Evolutionary conservation across 2,797 vertebrate species (phyloP).

Genomic region (Pelochelys cantorii): DNA sequence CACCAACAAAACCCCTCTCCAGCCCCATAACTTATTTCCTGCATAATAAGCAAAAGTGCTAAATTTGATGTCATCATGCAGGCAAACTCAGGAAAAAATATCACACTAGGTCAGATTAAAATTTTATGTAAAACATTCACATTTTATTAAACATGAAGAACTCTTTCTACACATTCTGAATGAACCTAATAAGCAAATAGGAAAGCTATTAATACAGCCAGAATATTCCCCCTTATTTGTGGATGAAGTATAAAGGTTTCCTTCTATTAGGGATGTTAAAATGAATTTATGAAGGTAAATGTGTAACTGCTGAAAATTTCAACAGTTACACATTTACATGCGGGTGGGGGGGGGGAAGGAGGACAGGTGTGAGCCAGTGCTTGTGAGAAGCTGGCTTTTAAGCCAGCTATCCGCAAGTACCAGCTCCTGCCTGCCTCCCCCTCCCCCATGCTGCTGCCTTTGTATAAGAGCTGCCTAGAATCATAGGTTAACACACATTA

Average conservation of each 20-base stretch:
- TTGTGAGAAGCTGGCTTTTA: too few species aligned
- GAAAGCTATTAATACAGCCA: background rate
- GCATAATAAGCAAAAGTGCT: background rate
- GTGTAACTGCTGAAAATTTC: too few species aligned
- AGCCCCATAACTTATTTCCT: background rate
- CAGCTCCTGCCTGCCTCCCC: too few species aligned
- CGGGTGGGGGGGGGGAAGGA: too few species aligned
- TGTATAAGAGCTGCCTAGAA: too few species aligned
- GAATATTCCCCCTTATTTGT: background rate
- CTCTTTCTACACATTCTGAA: background rate
- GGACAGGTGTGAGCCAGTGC: too few species aligned
- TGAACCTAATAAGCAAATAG: background rate
- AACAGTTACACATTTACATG: too few species aligned
- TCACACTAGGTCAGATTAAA: background rate
- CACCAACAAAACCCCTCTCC: accelerated
- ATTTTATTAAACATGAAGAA: background rate
- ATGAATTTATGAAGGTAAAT: too few species aligned
- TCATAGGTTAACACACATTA: too few species aligned
- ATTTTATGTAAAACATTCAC: background rate
- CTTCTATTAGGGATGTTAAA: background rate
- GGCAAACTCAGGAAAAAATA: background rate
- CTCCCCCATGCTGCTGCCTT: too few species aligned
- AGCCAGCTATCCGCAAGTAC: too few species aligned
- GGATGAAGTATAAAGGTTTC: background rate
- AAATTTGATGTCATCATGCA: background rate